Conservation (phyloP, 2,888 invertebrate species). For the Sepiola atlantica region DNA sequence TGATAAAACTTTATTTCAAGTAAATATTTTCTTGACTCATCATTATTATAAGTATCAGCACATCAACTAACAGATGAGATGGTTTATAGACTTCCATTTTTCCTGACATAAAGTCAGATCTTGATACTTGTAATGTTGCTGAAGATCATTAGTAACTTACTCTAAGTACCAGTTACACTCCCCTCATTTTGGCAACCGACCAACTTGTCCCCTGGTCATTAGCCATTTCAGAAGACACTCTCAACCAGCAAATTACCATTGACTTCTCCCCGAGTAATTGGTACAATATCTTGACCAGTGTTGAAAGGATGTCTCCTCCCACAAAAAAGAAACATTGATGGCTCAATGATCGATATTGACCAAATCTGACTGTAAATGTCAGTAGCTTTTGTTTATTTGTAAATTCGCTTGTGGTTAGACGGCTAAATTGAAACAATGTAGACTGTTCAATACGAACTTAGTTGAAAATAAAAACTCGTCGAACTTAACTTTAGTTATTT, state of each 20-base stretch:
- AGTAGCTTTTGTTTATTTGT: neutral
- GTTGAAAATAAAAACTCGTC: no score
- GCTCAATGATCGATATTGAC: neutral
- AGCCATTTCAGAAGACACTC: neutral
- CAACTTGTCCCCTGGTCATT: conserved; percentile 18
- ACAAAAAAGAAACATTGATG: neutral
- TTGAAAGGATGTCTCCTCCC: conserved; percentile 32
- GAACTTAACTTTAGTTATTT: no score
- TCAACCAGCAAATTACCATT: neutral
- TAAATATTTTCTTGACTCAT: neutral
- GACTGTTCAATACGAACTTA: no score
- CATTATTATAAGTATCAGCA: neutral
- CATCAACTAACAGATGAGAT: neutral
- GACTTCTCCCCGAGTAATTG: conserved; percentile 10
- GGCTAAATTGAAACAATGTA: no score
- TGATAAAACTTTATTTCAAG: neutral
- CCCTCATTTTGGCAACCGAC: neutral
- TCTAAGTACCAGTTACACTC: neutral
- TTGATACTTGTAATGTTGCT: neutral
- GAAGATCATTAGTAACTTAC: neutral
- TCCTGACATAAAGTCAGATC: neutral
- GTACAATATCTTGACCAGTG: conserved; percentile 32
- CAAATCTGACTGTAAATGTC: neutral
- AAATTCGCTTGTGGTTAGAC: neutral
- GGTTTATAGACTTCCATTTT: neutral